Evolutionary conservation across 2,888 invertebrate genomes (phyloP).

Genomic region (Acanthosepion esculentum): DNA sequence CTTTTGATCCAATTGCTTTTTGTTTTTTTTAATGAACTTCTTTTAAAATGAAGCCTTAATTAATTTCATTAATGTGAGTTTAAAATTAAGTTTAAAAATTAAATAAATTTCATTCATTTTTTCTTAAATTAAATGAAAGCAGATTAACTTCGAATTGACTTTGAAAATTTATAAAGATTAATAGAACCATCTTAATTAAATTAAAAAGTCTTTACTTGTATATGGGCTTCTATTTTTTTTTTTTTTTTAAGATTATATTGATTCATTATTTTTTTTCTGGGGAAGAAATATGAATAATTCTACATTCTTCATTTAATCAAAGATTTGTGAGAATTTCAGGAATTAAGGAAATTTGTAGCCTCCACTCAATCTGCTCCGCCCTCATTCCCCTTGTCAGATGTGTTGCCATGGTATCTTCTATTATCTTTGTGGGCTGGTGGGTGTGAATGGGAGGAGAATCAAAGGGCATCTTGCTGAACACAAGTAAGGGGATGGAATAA

Average conservation of each 20-base stretch:
- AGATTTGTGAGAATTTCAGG: background rate
- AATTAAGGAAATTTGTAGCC: background rate
- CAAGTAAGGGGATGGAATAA: background rate
- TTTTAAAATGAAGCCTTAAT: too few species aligned
- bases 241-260: background rate
- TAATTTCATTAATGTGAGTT: too few species aligned
- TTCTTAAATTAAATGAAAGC: too few species aligned
- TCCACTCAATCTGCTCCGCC: background rate
- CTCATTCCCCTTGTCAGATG: background rate
- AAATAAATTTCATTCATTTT: too few species aligned
- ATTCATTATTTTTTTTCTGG: background rate
- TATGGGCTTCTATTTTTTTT: background rate
- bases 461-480: background rate
- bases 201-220: too few species aligned
- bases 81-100: too few species aligned
- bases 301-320: background rate
- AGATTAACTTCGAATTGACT: too few species aligned
- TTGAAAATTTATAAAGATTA: too few species aligned
- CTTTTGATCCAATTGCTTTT: too few species aligned
- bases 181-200: too few species aligned
- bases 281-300: background rate
- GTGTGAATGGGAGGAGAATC: background rate
- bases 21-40: too few species aligned
- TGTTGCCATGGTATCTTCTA: background rate
- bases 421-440: background rate